Base-by-base conservation (phyloP, 1,140 invertebrate genomes). In the Drosophila tani region DNA sequence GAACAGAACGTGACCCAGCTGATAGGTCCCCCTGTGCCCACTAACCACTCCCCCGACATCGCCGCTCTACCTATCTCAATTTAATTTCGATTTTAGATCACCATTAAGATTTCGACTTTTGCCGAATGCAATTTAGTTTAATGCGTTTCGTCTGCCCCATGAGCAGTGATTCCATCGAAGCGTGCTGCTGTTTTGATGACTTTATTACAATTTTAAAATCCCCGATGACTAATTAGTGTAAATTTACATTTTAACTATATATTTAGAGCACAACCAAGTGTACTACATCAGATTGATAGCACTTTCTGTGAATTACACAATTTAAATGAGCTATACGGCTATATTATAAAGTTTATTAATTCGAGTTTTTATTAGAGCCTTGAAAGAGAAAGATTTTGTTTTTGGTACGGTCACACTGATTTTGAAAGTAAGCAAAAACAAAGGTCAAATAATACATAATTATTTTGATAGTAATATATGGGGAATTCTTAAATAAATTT, bases 1-100 rank as follows among this genome's bases (percentile, higher is more conserved):
- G 68, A 58, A 19, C 83, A 47, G 65, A 86, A 86, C 82, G 83
- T 87, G 84, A 84, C 59, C 73, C 83, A 76, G 15, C 41, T 32
- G 40, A 49, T 46, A 53, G 75, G 32, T 64, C 47, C 27, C 45
- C 53, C 49, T 19, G 27, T 2, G 50, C 27, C 29, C 17, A 11
- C 32, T 11, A 35, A 11, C 32, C 32, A 53, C 29, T 38, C 5
- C 21, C 32, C 70, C 9, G 32, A 35, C 41, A 17, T 1, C 47
- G 19, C 24, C 49, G 60, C 27, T 24, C 9, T 53, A 51, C 57
- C 45, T 51, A 76, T 77, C 49, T 35, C 53, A 63, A 74, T 75
- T 81, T 79, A 81, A 84, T 84, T 79, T 74, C 73, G 85, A 87
- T 90, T 84, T 75, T 53, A 73, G 81, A 87, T 87, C 67, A 77